phyloP scores from a whole-genome alignment of 2,113 vertebrate genomes.

The Anarhynchus alexandrinus region DNA sequence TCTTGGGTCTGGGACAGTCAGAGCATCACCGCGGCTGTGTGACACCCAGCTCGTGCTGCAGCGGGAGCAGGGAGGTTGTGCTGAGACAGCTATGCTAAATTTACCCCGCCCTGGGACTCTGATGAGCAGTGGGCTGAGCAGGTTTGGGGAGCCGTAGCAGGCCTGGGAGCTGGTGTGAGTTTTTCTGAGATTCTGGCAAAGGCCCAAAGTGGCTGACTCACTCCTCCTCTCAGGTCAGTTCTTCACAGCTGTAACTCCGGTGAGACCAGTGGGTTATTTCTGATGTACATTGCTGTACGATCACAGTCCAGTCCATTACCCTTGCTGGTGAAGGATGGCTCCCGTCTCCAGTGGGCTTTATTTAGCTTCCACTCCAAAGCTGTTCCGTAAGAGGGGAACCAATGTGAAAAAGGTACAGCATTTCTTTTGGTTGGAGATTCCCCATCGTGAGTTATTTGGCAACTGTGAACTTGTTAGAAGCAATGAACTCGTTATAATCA shows the following conservation, averaged over 20 bases:
- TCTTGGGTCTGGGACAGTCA: not conserved
- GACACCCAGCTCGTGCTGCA: not conserved
- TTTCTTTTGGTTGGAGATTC: not conserved
- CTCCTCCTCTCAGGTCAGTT: conserved; percentile 18
- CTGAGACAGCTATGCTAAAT: conserved; percentile 8
- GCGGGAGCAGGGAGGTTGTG: not conserved
- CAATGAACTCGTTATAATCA: not conserved
- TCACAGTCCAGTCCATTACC: not conserved
- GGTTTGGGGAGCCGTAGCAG: not conserved
- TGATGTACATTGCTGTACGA: not conserved
- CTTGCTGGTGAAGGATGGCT: conserved; percentile 28
- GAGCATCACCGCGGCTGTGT: not conserved
- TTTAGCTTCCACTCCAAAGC: conserved; percentile 6
- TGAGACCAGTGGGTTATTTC: conserved; percentile 43
- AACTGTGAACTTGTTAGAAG: not conserved
- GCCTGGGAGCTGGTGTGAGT: not conserved
- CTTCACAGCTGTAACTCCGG: conserved; percentile 1
- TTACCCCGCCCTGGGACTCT: not conserved
- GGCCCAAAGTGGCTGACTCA: conserved; percentile 40
- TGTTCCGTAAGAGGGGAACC: not conserved
- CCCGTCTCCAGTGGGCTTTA: not conserved
- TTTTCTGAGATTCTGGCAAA: conserved; percentile 17
- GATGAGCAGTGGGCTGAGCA: not conserved
- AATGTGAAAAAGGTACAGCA: rapidly evolving
- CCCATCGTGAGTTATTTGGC: not conserved